Conservation (phyloP, 2,113 vertebrate genomes). For the Trinectes maculatus region DNA sequence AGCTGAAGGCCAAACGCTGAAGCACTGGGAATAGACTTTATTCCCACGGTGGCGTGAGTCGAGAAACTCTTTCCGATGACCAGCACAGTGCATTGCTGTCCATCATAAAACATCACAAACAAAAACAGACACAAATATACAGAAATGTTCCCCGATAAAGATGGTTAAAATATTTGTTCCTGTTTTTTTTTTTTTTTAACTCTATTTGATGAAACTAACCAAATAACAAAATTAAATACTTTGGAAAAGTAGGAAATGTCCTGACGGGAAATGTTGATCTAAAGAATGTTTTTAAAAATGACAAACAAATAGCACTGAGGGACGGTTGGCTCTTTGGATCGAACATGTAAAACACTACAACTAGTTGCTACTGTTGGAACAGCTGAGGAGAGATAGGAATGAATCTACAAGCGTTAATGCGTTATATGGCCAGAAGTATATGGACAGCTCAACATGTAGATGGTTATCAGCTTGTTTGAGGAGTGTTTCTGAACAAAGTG, state of each 20-base stretch:
- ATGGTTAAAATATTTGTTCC: background rate
- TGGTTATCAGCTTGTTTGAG: no score
- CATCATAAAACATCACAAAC: background rate
- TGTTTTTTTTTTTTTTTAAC: background rate
- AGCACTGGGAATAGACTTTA: background rate
- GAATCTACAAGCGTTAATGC: background rate
- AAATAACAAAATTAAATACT: no score
- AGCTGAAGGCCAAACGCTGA: no score
- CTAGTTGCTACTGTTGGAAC: no score
- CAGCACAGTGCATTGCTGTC: background rate
- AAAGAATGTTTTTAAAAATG: no score
- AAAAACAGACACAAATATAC: no score
- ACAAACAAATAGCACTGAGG: background rate
- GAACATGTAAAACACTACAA: background rate
- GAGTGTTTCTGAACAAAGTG: no score
- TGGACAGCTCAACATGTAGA: background rate
- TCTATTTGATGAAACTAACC: background rate
- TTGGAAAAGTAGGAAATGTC: background rate
- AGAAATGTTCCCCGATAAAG: no score
- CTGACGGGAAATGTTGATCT: background rate
- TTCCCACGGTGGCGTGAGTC: constrained; percentile 6
- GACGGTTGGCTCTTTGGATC: no score
- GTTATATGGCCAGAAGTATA: constrained; percentile 5
- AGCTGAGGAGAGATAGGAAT: background rate
- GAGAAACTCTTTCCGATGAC: constrained; percentile 28